Base-by-base conservation (phyloP, 1,140 invertebrate genomes). In the Brachionus manjavacas region DNA sequence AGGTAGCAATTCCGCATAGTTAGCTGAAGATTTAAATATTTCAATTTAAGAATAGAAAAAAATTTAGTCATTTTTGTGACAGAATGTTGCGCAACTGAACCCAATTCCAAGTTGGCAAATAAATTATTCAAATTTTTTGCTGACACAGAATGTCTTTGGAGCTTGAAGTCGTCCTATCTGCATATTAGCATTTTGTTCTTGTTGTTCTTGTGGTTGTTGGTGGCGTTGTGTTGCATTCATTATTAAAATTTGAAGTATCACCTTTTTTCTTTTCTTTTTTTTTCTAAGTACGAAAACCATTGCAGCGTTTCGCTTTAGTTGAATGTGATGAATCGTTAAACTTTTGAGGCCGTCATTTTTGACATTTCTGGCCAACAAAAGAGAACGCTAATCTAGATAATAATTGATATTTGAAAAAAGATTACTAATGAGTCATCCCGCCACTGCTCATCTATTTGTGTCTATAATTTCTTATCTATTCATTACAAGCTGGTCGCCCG, bases 381-480 rank as follows among this genome's bases (percentile, higher is more conserved):
- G 31, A 39, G 66, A 68, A 68, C 66, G 66, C 66, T 68, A 68
- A 68, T 68, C 66, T 68, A 68, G 66, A 68, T 68, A 68, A 72
- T 72, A 72, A 72, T 72, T 72, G 68, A 72, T 72, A 72, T 72
- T 72, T 72, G 39, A 20, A 72, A 72, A 72, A 41, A 72, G 68
- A 72, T 72, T 72, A 72, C 39, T 41, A 72, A 72, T 72, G 68
- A 72, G 14, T 68, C 25, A 68, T 31, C 25, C 31, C 25, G 66
- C n/a, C 66, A 68, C 52, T 60, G 4, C 52, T 60, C 52, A 60
- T 8, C 52, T 20, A 60, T 60, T 60, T 60, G 20, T 76, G 68
- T 72, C 68, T 72, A 72, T 41, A n/a, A 72, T 72, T 72, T 72
- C 39, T 0, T 72, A 72, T 72, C 68, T 43, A 72, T 72, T 72